A percentile compares a stretch with the other conserved stretches of the same genome.
Conservation (phyloP, 2,113 vertebrate genomes). For the Myodes glareolus region DNA sequence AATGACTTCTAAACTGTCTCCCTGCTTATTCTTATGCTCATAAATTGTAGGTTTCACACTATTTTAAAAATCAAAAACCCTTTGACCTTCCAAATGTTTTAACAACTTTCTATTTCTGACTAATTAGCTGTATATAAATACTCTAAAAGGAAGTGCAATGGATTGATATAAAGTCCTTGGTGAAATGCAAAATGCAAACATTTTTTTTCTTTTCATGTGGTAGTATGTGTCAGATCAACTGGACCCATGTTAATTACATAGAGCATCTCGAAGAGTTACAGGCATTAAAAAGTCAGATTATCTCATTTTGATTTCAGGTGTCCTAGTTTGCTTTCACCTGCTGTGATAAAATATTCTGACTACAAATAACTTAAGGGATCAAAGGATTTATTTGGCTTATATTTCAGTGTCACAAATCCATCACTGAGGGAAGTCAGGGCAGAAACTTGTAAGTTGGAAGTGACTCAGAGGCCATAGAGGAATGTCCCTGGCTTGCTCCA, state of each 20-base stretch:
- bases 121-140: background rate
- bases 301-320: background rate
- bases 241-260: background rate
- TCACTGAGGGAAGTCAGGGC: background rate
- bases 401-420: background rate
- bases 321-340: background rate
- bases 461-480: background rate
- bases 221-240: background rate
- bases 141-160: background rate
- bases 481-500: background rate
- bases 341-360: background rate
- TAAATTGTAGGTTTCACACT: background rate
- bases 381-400: background rate
- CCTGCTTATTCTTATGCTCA: slow-evolving; percentile 48
- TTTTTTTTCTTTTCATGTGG: slow-evolving; percentile 1
- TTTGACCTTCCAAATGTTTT: background rate
- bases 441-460: background rate
- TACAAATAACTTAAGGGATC: background rate
- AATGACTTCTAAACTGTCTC: slow-evolving; percentile 42
- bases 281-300: background rate
- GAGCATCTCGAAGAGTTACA: background rate
- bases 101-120: slow-evolving; percentile 28
- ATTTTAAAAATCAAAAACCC: slow-evolving; percentile 50
- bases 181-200: background rate
- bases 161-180: background rate